Conservation (phyloP, 2,797 vertebrate genomes). For the Potorous gilbertii region DNA sequence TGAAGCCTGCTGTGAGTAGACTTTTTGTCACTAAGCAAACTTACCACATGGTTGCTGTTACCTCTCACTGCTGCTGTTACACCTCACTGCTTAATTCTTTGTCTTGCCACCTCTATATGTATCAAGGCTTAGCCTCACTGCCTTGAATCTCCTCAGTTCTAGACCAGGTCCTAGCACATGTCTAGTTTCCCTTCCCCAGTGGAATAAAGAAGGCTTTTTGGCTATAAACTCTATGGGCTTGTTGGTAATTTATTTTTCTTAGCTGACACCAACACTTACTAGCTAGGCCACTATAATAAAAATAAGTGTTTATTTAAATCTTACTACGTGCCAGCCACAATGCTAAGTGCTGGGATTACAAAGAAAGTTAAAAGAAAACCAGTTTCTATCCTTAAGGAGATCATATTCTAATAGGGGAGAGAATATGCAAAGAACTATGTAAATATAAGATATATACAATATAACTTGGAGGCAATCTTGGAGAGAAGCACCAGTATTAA, state of each 20-base stretch:
- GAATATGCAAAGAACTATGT: not conserved
- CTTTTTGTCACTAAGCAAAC: not conserved
- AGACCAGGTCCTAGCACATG: not conserved
- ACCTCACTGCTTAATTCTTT: not conserved
- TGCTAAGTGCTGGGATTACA: not conserved
- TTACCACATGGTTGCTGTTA: not conserved
- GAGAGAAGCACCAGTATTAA: not conserved
- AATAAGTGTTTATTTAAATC: not conserved
- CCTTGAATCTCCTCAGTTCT: not conserved
- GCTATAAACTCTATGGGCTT: not conserved
- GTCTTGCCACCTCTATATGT: not conserved
- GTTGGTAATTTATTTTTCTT: not conserved
- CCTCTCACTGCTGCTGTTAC: not conserved
- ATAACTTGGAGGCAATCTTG: not conserved
- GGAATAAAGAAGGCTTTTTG: not conserved
- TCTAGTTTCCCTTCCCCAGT: not conserved
- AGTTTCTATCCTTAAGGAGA: not conserved
- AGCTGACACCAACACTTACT: not conserved
- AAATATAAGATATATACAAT: not conserved
- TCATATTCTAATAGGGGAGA: not conserved
- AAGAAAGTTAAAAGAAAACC: not conserved
- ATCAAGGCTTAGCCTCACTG: not conserved
- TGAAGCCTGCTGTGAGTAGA: not conserved
- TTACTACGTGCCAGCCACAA: not conserved
- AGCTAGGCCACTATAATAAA: not conserved